phyloP scores from a whole-genome alignment of 1,140 invertebrate genomes.

The Anagrus nilaparvatae region DNA sequence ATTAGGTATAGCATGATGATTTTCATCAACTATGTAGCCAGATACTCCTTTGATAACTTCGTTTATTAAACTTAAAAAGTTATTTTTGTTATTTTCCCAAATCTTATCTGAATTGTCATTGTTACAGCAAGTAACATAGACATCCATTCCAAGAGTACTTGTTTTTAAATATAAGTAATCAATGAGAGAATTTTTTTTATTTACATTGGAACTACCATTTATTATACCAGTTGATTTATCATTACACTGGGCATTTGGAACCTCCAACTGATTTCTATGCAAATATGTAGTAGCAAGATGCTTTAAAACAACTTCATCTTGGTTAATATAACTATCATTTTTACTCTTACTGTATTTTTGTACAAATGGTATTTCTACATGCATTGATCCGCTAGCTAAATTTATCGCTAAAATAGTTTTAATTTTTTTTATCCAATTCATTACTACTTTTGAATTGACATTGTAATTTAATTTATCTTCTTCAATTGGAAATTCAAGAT shows the following conservation, averaged over 20 bases:
- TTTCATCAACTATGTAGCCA: constrained; percentile 48
- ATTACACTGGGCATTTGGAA: constrained; percentile 19
- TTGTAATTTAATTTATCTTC: constrained; percentile 6
- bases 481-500: constrained; percentile 22
- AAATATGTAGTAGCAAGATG: constrained; percentile 27
- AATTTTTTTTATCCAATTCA: constrained; percentile 30
- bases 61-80: constrained; percentile 28
- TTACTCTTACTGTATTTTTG: constrained; percentile 13
- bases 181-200: constrained; percentile 27
- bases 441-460: constrained; percentile 24
- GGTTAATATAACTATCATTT: constrained; percentile 20
- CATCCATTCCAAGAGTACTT: constrained; percentile 32
- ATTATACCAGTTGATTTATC: constrained; percentile 20
- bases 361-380: constrained; percentile 35
- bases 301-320: constrained; percentile 26
- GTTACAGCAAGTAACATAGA: constrained; percentile 37
- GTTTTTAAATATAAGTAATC: constrained; percentile 36
- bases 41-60: constrained; percentile 29
- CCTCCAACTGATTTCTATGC: constrained; percentile 23
- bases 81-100: constrained; percentile 31
- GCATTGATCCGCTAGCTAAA: constrained; percentile 32
- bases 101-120: constrained; percentile 24
- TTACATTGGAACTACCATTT: constrained; percentile 24
- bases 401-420: constrained; percentile 33
- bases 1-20: constrained; percentile 47